These are phyloP conservation scores for Phataginus tetradactyla DNA, from an alignment of 2,797 vertebrate genomes.

Conservation along the genomic window DNA sequence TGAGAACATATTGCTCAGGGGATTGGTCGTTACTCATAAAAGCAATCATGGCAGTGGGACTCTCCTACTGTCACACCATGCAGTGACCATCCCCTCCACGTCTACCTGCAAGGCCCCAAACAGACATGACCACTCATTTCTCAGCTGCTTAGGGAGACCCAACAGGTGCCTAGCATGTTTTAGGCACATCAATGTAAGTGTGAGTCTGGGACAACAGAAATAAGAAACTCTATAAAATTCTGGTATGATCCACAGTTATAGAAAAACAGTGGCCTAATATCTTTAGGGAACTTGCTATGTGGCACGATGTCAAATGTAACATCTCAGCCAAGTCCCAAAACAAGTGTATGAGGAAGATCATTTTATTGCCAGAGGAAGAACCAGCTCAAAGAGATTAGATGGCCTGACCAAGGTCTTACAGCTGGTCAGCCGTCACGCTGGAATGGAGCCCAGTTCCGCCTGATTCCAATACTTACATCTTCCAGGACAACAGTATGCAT, in stretches of 20 bases:
- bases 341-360: not conserved
- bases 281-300: not conserved
- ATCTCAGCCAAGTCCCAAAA: not conserved
- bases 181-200: not conserved
- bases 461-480: no score
- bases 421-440: not conserved
- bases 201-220: not conserved
- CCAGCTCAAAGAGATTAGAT: not conserved
- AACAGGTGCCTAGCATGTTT: not conserved
- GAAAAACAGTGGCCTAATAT: not conserved
- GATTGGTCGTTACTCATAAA: not conserved
- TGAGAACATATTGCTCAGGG: not conserved
- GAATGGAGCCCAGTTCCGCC: not conserved
- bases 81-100: not conserved
- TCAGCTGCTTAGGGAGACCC: not conserved
- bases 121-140: not conserved
- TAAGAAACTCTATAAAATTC: not conserved
- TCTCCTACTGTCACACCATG: not conserved
- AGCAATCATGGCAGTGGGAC: not conserved
- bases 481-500: not conserved
- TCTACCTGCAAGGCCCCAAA: not conserved
- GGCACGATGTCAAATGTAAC: not conserved
- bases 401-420: not conserved
- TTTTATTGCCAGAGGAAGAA: not conserved
- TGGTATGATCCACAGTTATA: not conserved